Conservation (phyloP, 2,797 vertebrate species). For the Acipenser oxyrinchus region DNA sequence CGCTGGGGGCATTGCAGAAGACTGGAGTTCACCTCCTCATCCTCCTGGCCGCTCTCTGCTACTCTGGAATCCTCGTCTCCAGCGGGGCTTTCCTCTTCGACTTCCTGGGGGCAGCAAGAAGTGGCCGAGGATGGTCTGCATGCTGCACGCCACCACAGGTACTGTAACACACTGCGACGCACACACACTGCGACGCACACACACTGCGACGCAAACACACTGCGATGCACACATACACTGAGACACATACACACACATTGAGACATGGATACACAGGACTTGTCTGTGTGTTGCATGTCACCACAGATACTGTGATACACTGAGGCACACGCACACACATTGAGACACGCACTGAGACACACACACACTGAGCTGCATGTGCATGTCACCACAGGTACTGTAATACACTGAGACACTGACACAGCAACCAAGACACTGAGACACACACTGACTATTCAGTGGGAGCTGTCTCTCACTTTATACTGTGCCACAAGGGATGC, state of each 20-base stretch:
- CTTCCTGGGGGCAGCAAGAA: constrained; percentile 28
- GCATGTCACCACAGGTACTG: constrained; percentile 33
- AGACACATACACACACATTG: background rate
- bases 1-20: constrained; percentile 29
- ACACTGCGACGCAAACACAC: background rate
- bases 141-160: constrained; percentile 35
- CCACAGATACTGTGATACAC: no score
- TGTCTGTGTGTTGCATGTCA: no score
- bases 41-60: constrained; percentile 31
- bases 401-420: no score
- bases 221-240: background rate
- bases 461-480: no score
- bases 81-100: constrained; percentile 37
- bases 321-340: no score
- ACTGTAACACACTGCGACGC: background rate
- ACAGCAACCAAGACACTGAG: no score
- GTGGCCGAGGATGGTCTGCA: constrained; percentile 22
- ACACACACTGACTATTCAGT: no score
- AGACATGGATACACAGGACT: no score
- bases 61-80: constrained; percentile 32
- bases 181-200: no score
- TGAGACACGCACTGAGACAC: no score
- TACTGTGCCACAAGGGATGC: no score
- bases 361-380: background rate
- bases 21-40: constrained; percentile 30